phyloP scores from a whole-genome alignment of 2,888 invertebrate genomes.

The Scaptomyza cyrtandrae region DNA sequence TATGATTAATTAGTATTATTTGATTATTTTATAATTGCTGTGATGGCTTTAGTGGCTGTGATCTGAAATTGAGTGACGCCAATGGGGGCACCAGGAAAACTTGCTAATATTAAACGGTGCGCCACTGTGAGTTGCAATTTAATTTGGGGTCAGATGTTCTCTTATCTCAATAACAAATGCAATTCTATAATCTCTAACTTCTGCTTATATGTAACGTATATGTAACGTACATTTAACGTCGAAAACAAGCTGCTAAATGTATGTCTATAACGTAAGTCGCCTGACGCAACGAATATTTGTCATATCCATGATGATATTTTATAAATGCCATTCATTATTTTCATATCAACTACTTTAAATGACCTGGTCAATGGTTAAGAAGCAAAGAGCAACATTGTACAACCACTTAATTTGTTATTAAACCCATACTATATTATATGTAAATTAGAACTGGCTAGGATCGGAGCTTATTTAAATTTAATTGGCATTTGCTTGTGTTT shows the following conservation, averaged over 20 bases:
- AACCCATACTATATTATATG: conserved; percentile 51
- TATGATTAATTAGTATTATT: conserved; percentile 71
- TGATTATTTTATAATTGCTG: conserved; percentile 68
- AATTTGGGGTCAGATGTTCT: conserved; percentile 63
- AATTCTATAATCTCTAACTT: conserved; percentile 10
- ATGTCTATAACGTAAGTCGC: conserved; percentile 9
- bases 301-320: conserved; percentile 13
- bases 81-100: conserved; percentile 2
- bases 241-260: not conserved
- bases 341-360: conserved; percentile 46
- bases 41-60: conserved; percentile 38
- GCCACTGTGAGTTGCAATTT: conserved; percentile 20
- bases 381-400: conserved; percentile 15
- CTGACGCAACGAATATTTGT: conserved; percentile 16
- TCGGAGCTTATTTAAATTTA: conserved; percentile 60
- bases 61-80: conserved; percentile 31
- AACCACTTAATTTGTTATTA: conserved; percentile 23
- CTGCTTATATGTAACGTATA: conserved; percentile 54
- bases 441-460: conserved; percentile 53
- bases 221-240: conserved; percentile 27
- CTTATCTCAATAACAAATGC: conserved; percentile 25
- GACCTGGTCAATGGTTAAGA: conserved; percentile 51
- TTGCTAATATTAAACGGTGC: conserved; percentile 7
- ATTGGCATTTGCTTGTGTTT: conserved; percentile 45
- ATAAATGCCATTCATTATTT: conserved; percentile 40